Base-by-base conservation (phyloP, 2,113 vertebrate genomes). In the Acanthochromis polyacanthus region DNA sequence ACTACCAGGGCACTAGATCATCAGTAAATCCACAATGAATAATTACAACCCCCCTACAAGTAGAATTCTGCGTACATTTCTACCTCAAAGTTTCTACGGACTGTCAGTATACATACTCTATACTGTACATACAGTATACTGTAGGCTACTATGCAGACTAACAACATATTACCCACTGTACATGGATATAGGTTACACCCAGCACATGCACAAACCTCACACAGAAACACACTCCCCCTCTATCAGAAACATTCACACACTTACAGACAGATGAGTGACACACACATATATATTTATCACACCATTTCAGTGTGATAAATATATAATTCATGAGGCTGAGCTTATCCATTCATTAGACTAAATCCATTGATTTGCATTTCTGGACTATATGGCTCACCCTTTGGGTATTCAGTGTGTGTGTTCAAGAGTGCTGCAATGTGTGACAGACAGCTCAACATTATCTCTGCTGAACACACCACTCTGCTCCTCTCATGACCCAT, bases 401-500 rank as follows among this genome's bases (percentile, higher is more conserved):
- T 57, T 64, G 25, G 16, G 10, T 30, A 17, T 53, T 14, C 2
- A 48, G 32, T 71, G 40, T 43, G 40, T 43, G 40, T 36, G 38
- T 2, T 56, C 4, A 10, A n/a, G 50, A 50, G 22, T 62, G 52
- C 32, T 50, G 10, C 15, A 3, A 38, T 53, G 67, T 78, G 78
- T 78, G 82, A 78, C 45, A 40, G 81, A 68, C 73, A 72, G 75
- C 64, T 74, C 55, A 55, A 71, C 70, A 82, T 63, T 86, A 91
- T 88, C 87, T 82, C 57, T 30, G 61, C 70, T 67, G 36, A 65
- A 75, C 88, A 88, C 85, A 71, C 79, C 67, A 16, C 78, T 63
- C 75, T 48, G 58, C 69, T 89, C 60, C 56, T 55, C 78, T 62
- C 67, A 5, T 87, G 84, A 83, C 87, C 86, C 83, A 83, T 84